Base-by-base conservation (phyloP, 1,140 invertebrate genomes). In the Liolophura sinensis region DNA sequence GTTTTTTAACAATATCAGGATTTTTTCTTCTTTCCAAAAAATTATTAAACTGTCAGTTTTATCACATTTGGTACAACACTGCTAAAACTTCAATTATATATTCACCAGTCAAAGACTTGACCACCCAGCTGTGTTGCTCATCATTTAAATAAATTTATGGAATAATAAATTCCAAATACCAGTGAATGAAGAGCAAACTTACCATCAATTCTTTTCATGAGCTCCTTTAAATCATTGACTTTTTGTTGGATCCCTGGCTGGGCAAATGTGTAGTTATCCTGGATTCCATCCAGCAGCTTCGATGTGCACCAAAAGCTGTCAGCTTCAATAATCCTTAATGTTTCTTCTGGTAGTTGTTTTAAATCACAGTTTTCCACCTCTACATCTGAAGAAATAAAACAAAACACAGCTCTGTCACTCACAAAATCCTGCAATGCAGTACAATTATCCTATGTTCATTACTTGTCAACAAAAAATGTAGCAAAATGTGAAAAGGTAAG, bases 231-330 rank as follows among this genome's bases (percentile, higher is more conserved):
- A 85, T 89, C 87, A 62, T 87, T 87, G 15, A 92, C 93, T 89
- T 99, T 98, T 76, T 93, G 91, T 82, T 99, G 97, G 79, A 99
- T 99, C 31, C 97, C 97, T 69, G 99, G 91, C 87, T 99, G 97
- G 77, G 97, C 97, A 89, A 99, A 99, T 75, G 98, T 99, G 83
- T 99, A 99, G 87, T 99, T 99, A 86, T 99, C 96, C 85, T 99
- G 97, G 78, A 99, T 99, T 69, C 96, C 96, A 86, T 99, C 97
- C 27, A 99, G 87, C 79, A 99, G 93, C 83, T 97, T 97, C 1
- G 96, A 97, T 65, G 99, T 89, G 84, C 97, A 99, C 97, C 97
- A 99, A 88, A 97, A 99, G 52, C 95, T 96, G 85, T 99, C 98
- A 0, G 97, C 96, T 87, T 99, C 98, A 60, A 99, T 93, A 61